phyloP scores from a whole-genome alignment of 1,140 invertebrate species.

The Oedothorax gibbosus region DNA sequence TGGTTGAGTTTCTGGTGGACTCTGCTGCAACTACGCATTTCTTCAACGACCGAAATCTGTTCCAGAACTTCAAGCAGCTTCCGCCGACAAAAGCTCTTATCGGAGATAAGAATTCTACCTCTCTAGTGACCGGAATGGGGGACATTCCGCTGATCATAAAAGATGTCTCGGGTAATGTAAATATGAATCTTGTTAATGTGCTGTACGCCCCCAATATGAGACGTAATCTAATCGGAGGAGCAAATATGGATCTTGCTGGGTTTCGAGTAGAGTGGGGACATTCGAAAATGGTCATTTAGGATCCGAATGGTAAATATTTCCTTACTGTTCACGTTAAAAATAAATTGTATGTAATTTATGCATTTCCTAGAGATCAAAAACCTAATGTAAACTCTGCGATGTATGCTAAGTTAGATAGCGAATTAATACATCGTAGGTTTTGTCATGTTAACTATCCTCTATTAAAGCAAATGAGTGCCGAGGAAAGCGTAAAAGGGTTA shows the following conservation, averaged over 20 bases:
- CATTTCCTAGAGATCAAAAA: background rate
- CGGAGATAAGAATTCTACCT: background rate
- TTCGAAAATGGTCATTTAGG: background rate
- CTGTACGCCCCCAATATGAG: constrained; percentile 1
- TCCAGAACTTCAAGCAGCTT: background rate
- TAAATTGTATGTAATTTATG: background rate
- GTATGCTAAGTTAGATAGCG: no score
- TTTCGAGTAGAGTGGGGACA: background rate
- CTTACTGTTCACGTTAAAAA: background rate
- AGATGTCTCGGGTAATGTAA: background rate
- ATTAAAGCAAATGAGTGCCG: background rate
- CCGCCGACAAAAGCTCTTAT: background rate
- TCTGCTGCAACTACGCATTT: background rate
- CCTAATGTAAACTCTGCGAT: background rate
- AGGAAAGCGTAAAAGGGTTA: constrained; percentile 4
- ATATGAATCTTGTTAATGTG: background rate
- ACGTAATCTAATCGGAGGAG: background rate
- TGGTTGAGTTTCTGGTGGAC: constrained; percentile 1
- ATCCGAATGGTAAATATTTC: constrained; percentile 6
- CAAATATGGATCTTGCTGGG: constrained; percentile 7
- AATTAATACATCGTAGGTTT: background rate
- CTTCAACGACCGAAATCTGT: background rate
- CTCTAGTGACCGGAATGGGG: background rate
- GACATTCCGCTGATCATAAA: background rate
- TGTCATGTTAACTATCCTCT: background rate